Evolutionary conservation across 2,113 vertebrate genomes (phyloP), one percentile per base, ranked within the genome.

Genomic region (Chloroceryle aenea): DNA sequence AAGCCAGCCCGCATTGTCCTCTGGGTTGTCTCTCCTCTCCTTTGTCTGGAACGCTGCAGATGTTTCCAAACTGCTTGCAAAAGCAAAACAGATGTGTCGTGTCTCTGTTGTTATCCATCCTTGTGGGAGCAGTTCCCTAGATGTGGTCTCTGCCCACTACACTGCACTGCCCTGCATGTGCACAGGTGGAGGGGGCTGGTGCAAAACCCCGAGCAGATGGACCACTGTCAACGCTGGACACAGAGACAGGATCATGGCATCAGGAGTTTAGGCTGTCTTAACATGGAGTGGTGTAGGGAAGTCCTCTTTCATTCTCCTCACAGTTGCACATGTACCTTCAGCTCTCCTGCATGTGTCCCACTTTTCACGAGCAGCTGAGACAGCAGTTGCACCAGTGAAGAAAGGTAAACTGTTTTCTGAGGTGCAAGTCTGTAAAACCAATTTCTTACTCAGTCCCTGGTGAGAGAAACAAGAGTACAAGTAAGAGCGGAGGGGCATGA

Each of bases 81-180:
- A 93, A 69, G 50, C 59, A 74, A 88, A 79, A 17, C 85, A 85
- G 81, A 92, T 91, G 89, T 91, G n/a, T 17, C 14, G 0, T 3
- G 47, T 56, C 77, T 56, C 66, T 75, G 56, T 16, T 2, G 0
- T 52, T 78, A 53, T 13, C 40, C 71, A 4, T 59, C 48, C 38
- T 43, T 8, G 48, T 0, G 0, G 56, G 53, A 89, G n/a, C 7
- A 2, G 13, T 9, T 78, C 48, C 58, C 22, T 7, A 12, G 8
- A 36, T 58, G 71, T 1, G 2, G 36, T 40, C 76, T 36, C 74
- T 85, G 47, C 53, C 23, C 0, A 0, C 19, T 20, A 43, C 6
- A 6, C 0, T 0, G 17, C 14, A 4, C 0, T 0, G 17, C 17
- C n/a, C 52, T 0, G 0, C 0, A 2, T 30, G 5, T 25, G 30